These are phyloP conservation scores for Montipora foliosa DNA, from an alignment of 64 coral and sea anemone genomes.

Conservation along the genomic window DNA sequence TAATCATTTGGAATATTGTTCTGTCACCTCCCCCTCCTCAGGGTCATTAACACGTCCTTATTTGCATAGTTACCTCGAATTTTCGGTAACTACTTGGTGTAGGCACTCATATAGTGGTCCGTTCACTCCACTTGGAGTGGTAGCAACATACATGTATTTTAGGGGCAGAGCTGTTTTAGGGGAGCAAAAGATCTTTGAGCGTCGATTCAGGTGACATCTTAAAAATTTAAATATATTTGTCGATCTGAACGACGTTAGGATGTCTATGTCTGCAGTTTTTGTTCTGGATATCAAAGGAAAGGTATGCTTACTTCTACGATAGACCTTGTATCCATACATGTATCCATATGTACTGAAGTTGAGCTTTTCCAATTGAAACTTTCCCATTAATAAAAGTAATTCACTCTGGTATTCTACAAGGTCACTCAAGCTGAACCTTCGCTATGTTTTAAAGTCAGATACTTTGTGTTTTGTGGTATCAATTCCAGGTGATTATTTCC, in stretches of 20 bases:
- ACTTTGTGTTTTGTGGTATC: background rate
- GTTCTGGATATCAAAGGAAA: slow-evolving; percentile 97
- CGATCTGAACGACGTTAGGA: slow-evolving; percentile 17
- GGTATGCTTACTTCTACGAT: slow-evolving; percentile 24
- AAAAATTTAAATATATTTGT: background rate
- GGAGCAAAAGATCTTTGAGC: background rate
- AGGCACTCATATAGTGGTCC: too few relatives aligned
- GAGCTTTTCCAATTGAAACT: background rate
- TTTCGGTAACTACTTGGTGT: too few relatives aligned
- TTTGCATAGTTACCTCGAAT: background rate
- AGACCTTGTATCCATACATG: background rate
- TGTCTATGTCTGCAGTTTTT: slow-evolving; percentile 97
- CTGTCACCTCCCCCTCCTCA: background rate
- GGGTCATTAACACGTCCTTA: background rate
- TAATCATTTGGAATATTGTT: background rate
- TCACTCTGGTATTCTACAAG: background rate
- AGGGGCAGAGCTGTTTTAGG: background rate
- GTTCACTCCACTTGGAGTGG: background rate
- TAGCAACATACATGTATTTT: background rate
- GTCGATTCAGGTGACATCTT: background rate
- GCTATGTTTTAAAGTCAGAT: background rate
- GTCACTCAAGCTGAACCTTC: background rate
- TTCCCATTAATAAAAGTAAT: too few relatives aligned
- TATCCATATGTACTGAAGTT: background rate
- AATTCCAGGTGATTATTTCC: slow-evolving; percentile 90